Percentiles rank a stretch among this genome's conserved stretches.
Conservation (phyloP, 2,888 invertebrate species). For the Allygus modestus region DNA sequence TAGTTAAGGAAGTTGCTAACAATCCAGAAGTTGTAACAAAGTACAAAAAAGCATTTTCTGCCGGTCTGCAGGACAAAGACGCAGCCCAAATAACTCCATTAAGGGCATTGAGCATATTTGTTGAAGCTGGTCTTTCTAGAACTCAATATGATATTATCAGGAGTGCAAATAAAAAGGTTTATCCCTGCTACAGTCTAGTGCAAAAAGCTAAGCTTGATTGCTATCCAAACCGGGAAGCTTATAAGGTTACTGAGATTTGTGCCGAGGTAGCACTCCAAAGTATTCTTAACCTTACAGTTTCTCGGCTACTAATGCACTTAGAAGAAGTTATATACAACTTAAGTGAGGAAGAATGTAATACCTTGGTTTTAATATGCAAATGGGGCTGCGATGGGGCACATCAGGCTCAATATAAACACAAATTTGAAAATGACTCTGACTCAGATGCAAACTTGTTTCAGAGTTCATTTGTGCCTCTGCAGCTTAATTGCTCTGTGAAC, state of each 20-base stretch:
- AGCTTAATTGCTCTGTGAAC: constrained; percentile 64
- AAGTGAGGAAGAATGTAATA: constrained; percentile 63
- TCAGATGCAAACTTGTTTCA: constrained; percentile 71
- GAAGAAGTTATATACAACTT: constrained; percentile 54
- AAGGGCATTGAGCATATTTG: constrained; percentile 40
- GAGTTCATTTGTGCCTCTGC: constrained; percentile 69
- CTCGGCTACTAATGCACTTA: not conserved
- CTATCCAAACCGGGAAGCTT: constrained; percentile 22
- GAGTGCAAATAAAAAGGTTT: constrained; percentile 37
- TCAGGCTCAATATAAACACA: constrained; percentile 68
- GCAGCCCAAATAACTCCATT: not conserved
- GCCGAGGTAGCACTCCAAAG: not conserved
- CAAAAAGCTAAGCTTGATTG: constrained; percentile 59
- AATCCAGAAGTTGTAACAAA: too few species aligned
- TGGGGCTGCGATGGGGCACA: constrained; percentile 71
- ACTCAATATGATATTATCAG: constrained; percentile 55
- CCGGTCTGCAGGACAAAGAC: too few species aligned
- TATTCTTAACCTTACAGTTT: not conserved
- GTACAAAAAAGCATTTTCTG: too few species aligned
- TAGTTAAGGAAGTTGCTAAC: too few species aligned
- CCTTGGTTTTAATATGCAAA: constrained; percentile 68
- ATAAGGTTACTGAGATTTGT: constrained; percentile 10
- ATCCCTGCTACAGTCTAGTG: constrained; percentile 43
- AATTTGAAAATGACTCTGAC: constrained; percentile 65
- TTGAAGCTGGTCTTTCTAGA: constrained; percentile 48